Conservation (phyloP, 2,888 invertebrate genomes). For the Julus scandinavius region DNA sequence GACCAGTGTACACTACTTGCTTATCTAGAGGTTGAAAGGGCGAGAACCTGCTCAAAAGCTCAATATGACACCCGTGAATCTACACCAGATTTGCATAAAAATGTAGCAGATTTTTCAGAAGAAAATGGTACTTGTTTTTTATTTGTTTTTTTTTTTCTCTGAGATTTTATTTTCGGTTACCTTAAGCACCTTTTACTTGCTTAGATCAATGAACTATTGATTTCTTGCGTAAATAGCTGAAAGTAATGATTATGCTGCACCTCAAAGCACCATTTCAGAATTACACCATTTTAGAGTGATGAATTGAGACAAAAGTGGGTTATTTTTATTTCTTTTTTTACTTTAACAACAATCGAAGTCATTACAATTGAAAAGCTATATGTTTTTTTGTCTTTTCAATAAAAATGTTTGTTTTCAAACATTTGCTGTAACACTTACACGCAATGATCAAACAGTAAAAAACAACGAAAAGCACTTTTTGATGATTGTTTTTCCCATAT, state of each 20-base stretch:
- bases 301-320: too few species aligned
- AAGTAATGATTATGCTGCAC: background rate
- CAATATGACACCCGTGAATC: conserved; percentile 38
- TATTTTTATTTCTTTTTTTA: too few species aligned
- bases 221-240: background rate
- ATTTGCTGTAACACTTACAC: too few species aligned
- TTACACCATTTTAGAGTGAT: background rate
- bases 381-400: too few species aligned
- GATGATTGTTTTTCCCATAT: too few species aligned
- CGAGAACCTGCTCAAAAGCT: conserved; percentile 26
- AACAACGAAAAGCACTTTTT: too few species aligned
- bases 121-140: conserved; percentile 23
- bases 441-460: too few species aligned
- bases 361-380: too few species aligned
- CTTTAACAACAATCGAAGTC: too few species aligned
- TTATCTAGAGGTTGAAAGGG: conserved; percentile 22
- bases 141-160: background rate
- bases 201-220: conserved; percentile 8
- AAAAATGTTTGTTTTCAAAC: too few species aligned
- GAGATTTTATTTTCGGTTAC: conserved; percentile 7
- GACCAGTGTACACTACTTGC: conserved; percentile 29
- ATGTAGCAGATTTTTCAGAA: conserved; percentile 34
- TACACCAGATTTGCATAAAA: conserved; percentile 39
- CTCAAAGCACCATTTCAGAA: background rate
- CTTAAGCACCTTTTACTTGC: background rate